These are phyloP conservation scores for Beroe ovata DNA, from an alignment of 37 sponge, comb jelly and placozoan species.

Conservation along the genomic window DNA sequence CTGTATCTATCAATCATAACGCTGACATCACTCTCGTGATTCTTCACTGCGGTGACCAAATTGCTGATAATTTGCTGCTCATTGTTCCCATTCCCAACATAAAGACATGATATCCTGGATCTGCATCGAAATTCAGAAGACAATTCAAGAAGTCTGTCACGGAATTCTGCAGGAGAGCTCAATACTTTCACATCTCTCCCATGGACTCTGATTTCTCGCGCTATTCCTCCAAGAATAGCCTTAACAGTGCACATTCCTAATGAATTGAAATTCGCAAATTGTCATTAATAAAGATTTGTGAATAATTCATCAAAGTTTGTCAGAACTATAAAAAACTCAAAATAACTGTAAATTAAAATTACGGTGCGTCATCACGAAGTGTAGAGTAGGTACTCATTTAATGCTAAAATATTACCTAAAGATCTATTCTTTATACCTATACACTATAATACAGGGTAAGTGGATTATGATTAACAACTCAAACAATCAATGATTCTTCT, in stretches of 20 bases:
- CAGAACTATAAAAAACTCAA: too few species aligned
- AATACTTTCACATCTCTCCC: not conserved
- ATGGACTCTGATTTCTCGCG: not conserved
- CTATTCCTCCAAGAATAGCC: not conserved
- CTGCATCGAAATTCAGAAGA: not conserved
- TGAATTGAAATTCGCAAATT: too few species aligned
- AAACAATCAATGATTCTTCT: too few species aligned
- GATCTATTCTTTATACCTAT: too few species aligned
- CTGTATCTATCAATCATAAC: conserved; percentile 14
- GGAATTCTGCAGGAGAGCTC: conserved; percentile 10
- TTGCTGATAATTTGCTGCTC: not conserved
- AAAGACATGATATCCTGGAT: conserved; percentile 24
- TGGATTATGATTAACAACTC: too few species aligned
- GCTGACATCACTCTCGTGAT: conserved; percentile 21
- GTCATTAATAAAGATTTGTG: too few species aligned
- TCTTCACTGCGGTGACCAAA: not conserved
- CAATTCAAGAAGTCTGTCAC: not conserved
- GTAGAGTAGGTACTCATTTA: too few species aligned
- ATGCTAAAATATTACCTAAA: too few species aligned
- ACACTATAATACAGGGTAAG: too few species aligned
- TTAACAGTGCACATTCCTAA: not conserved
- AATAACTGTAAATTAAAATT: too few species aligned
- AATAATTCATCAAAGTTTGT: too few species aligned
- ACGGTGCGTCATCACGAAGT: too few species aligned
- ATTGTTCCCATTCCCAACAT: conserved; percentile 1